A percentile compares a stretch with the other conserved stretches of the same genome.
These are phyloP conservation scores for Nomada flava DNA, from an alignment of 2,888 invertebrate genomes.

Conservation along the genomic window DNA sequence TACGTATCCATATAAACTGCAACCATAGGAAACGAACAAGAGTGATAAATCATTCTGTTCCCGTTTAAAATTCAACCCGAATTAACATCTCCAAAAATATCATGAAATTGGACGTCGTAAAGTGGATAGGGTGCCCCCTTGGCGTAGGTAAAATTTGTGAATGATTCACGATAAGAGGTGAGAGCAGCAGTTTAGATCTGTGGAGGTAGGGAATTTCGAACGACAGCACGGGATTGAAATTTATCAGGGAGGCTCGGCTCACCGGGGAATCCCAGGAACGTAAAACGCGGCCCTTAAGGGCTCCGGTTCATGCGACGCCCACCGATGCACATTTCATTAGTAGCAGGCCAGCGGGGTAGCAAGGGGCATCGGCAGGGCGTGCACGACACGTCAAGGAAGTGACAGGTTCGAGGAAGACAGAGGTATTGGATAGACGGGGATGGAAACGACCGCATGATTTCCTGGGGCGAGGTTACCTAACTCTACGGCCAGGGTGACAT, in stretches of 20 bases:
- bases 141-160: background rate
- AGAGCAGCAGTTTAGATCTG: background rate
- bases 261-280: slow-evolving; percentile 48
- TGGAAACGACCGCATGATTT: slow-evolving; percentile 66
- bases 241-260: slow-evolving; percentile 38
- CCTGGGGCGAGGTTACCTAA: slow-evolving; percentile 65
- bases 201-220: slow-evolving; percentile 24
- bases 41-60: too few species aligned
- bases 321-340: slow-evolving; percentile 63
- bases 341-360: slow-evolving; percentile 40
- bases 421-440: slow-evolving; percentile 15
- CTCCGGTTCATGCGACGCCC: slow-evolving; percentile 41
- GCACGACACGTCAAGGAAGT: slow-evolving; percentile 40
- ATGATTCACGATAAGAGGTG: background rate
- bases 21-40: too few species aligned
- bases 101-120: background rate
- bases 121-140: background rate
- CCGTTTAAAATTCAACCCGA: too few species aligned
- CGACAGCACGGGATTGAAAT: slow-evolving; percentile 50
- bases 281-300: slow-evolving; percentile 46
- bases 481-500: slow-evolving; percentile 61
- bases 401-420: slow-evolving; percentile 42
- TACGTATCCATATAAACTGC: too few species aligned
- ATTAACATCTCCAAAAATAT: background rate
- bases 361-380: slow-evolving; percentile 54